phyloP scores from a whole-genome alignment of 2,888 invertebrate genomes.

The Leptopilina myrica region DNA sequence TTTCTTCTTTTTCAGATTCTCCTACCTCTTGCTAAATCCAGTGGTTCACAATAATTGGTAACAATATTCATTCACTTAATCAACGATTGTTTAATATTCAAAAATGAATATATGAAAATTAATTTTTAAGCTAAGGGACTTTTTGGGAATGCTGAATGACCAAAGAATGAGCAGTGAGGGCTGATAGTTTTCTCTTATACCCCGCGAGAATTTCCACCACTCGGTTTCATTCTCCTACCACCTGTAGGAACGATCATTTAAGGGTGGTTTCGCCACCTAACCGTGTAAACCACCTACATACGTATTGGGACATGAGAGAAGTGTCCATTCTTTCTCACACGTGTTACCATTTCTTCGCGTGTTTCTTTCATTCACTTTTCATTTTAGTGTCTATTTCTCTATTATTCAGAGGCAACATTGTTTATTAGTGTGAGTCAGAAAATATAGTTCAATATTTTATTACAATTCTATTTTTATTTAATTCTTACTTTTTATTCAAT shows the following conservation, averaged over 20 bases:
- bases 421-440: no score
- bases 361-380: neutral
- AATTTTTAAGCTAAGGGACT: conserved; percentile 38
- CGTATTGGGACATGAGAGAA: neutral
- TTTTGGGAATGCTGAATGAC: conserved; percentile 61
- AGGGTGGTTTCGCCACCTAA: conserved; percentile 57
- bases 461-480: no score
- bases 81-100: neutral
- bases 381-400: neutral
- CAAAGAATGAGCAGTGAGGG: conserved; percentile 68
- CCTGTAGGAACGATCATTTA: conserved; percentile 59
- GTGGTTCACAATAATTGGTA: conserved; percentile 10
- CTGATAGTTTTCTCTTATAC: conserved; percentile 73
- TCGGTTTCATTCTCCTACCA: conserved; percentile 62
- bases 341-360: neutral
- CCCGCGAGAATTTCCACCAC: conserved; percentile 64
- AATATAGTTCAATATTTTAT: no score
- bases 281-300: conserved; percentile 36
- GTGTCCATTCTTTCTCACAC: neutral
- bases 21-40: conserved; percentile 16
- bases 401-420: no score
- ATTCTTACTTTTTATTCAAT: no score
- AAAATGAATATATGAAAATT: neutral
- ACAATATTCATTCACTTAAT: neutral
- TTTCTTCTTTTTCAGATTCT: neutral